phyloP scores from a whole-genome alignment of 2,888 invertebrate genomes.

The Sphecodes monilicornis region DNA sequence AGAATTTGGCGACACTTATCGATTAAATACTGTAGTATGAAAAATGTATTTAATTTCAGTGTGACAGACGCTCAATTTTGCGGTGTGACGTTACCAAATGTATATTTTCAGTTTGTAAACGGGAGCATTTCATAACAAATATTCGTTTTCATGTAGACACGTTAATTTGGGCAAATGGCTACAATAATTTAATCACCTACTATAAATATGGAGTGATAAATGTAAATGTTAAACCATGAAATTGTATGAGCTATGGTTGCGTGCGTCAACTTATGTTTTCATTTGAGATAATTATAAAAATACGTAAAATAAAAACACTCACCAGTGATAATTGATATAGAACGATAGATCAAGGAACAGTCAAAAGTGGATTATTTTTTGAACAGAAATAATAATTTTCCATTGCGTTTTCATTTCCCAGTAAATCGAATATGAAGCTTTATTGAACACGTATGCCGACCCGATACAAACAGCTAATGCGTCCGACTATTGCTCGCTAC shows the following conservation, averaged over 20 bases:
- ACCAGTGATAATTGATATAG: background rate
- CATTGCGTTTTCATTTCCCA: background rate
- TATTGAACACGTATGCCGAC: background rate
- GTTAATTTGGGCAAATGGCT: too few species aligned
- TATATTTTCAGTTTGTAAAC: background rate
- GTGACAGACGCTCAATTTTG: too few species aligned
- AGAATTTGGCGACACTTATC: too few species aligned
- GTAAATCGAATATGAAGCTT: background rate
- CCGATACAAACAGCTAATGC: constrained; percentile 5
- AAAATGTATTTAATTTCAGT: too few species aligned
- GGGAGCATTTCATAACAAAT: background rate
- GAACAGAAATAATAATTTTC: background rate
- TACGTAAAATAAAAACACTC: background rate
- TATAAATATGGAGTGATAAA: background rate
- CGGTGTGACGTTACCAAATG: too few species aligned
- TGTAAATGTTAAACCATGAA: background rate
- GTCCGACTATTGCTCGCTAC: background rate
- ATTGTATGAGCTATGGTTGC: background rate
- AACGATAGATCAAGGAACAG: background rate
- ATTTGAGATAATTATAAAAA: background rate
- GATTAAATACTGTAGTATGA: too few species aligned
- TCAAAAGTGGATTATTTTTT: background rate
- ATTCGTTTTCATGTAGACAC: background rate
- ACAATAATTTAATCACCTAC: background rate
- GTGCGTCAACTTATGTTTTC: background rate